Conservation (phyloP, 2,797 vertebrate species). For the Hippoglossus hippoglossus region DNA sequence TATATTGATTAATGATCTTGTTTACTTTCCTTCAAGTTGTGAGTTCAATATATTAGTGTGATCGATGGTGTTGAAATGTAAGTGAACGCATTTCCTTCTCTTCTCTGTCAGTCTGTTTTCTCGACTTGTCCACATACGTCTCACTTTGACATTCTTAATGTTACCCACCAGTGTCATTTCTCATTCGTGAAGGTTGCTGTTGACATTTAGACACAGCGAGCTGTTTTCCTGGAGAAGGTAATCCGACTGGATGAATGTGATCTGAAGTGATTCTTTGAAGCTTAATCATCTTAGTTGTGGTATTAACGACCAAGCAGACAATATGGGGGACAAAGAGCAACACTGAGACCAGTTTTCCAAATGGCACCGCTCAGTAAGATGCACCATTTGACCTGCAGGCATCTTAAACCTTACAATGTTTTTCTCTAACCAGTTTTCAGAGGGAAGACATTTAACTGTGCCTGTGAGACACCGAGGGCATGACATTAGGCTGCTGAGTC, state of each 20-base stretch:
- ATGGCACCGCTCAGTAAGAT: conserved; percentile 4
- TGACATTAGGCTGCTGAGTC: conserved; percentile 50
- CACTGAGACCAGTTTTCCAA: conserved; percentile 19
- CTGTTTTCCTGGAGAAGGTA: conserved; percentile 13
- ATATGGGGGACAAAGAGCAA: neutral
- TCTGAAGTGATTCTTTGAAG: conserved; percentile 9
- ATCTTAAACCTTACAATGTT: conserved; percentile 37
- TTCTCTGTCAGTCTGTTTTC: conserved; percentile 7
- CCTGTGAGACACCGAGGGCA: conserved; percentile 38
- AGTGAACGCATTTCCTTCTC: conserved; percentile 7
- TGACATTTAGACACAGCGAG: conserved; percentile 28
- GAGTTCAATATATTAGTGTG: conserved; percentile 7
- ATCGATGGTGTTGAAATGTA: conserved; percentile 28
- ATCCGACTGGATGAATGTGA: conserved; percentile 15
- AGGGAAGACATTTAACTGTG: conserved; percentile 43
- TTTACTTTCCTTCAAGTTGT: conserved; percentile 15
- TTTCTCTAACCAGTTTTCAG: conserved; percentile 28
- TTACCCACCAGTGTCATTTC: conserved; percentile 9
- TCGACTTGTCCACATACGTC: conserved; percentile 12
- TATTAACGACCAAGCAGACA: conserved; percentile 8
- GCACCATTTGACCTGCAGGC: conserved; percentile 30
- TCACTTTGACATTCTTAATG: conserved; percentile 25
- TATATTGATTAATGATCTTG: conserved; percentile 27
- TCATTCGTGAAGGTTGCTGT: conserved; percentile 14
- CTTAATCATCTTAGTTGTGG: neutral